Base-by-base conservation (phyloP, 1,140 invertebrate species). In the Phymorhynchus buccinoides region DNA sequence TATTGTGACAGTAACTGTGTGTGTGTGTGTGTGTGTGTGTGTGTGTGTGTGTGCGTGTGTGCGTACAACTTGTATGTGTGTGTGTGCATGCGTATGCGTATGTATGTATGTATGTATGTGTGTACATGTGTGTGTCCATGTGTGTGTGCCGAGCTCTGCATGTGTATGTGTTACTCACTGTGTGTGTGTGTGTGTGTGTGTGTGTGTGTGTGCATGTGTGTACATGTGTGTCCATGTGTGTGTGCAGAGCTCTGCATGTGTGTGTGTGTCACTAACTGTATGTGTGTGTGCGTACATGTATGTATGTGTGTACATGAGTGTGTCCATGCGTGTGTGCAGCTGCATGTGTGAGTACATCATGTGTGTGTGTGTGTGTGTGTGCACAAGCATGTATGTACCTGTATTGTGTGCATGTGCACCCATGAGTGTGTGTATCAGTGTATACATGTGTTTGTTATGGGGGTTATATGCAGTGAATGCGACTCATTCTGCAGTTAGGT, bases 11-110 rank as follows among this genome's bases (percentile, higher is more conserved):
- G 7, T 66, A 27, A 4, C 3, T 27, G 62, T 66, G 62, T 66
- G 62, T 66, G 62, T 66, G 62, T 66, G 62, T 66, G 62, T 66
- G 68, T 73, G 30, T 73, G 30, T 73, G 68, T 73, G 68, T n/a
- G n/a, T 73, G 68, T 73, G 68, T 73, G 68, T 73, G 68, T 73
- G 68, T 73, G 32, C 35, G 68, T 73, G 68, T 32, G 22, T 30
- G 9, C 18, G 30, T 30, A 27, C n/a, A 27, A 16, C 9, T 66
- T 18, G n/a, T 18, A 7, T 18, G n/a, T 18, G 62, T 18, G 62
- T 66, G 62, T 66, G 62, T 18, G 62, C 4, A 27, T 66, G 62
- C n/a, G n/a, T 27, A n/a, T n/a, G n/a, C n/a, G n/a, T n/a, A n/a
- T n/a, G n/a, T n/a, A n/a, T n/a, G n/a, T n/a, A n/a, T n/a, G n/a